These are phyloP conservation scores for Brachionus plicatilis DNA, from an alignment of 1,140 invertebrate genomes.

Conservation along the genomic window DNA sequence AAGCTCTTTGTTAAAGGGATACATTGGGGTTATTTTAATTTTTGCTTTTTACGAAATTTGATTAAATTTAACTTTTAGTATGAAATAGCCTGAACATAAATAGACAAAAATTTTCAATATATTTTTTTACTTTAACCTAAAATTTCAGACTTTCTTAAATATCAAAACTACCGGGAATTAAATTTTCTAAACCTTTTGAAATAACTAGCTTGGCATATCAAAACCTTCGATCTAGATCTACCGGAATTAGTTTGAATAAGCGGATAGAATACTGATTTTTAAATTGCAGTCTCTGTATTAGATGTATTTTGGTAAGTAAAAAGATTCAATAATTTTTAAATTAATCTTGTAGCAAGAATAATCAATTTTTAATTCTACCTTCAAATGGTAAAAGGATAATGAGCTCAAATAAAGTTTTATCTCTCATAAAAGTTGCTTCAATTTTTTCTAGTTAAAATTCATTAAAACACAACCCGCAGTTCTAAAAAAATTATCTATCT, in stretches of 20 bases:
- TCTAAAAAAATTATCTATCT: neutral
- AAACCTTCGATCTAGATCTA: neutral
- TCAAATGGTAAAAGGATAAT: neutral
- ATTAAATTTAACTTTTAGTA: neutral
- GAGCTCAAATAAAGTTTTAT: neutral
- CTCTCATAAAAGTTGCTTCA: neutral
- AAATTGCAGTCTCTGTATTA: neutral
- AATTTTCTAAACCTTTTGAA: neutral
- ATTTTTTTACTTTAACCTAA: neutral
- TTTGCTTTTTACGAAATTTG: neutral
- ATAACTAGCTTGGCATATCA: neutral
- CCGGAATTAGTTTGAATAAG: neutral
- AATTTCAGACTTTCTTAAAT: neutral
- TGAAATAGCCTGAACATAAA: neutral
- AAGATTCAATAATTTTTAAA: neutral
- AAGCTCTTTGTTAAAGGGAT: neutral
- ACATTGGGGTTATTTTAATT: neutral
- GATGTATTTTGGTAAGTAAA: neutral
- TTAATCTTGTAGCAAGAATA: neutral
- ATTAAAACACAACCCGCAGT: slow-evolving; percentile 34
- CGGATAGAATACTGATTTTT: neutral
- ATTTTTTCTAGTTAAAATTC: slow-evolving; percentile 12
- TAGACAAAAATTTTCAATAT: neutral
- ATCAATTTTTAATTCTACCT: neutral
- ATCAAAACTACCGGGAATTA: neutral